phyloP scores from a whole-genome alignment of 2,113 vertebrate genomes.

The Rhabdomys dilectus region DNA sequence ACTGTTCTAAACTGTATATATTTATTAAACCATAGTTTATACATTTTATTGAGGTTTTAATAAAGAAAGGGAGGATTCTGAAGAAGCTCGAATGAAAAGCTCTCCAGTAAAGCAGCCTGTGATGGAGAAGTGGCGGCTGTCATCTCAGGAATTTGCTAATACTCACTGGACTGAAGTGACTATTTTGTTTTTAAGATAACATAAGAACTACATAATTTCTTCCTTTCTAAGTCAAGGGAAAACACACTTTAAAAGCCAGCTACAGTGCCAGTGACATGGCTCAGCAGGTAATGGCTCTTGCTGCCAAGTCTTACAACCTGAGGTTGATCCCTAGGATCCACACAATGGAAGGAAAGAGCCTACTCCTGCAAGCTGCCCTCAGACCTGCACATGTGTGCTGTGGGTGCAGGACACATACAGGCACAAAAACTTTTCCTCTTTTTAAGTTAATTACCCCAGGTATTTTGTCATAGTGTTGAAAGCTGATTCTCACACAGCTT shows the following conservation, averaged over 20 bases:
- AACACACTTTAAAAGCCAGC: neutral
- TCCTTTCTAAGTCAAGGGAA: conserved; percentile 7
- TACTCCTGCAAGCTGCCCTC: too few relatives aligned
- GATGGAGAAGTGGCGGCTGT: neutral
- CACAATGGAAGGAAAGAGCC: neutral
- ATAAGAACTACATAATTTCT: neutral
- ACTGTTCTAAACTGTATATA: neutral
- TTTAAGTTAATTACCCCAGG: neutral
- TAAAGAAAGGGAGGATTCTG: neutral
- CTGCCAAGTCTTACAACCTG: neutral
- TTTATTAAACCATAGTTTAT: neutral
- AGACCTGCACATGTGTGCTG: neutral
- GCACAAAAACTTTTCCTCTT: neutral
- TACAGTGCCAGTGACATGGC: neutral
- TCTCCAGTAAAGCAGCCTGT: neutral
- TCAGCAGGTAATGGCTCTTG: neutral
- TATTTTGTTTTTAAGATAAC: neutral
- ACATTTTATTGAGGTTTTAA: conserved; percentile 3
- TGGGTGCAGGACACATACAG: neutral
- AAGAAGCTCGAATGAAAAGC: neutral
- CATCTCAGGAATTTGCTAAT: neutral
- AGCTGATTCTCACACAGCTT: neutral
- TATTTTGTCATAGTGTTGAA: neutral
- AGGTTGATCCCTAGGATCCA: neutral
- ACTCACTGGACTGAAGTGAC: neutral